phyloP scores from a whole-genome alignment of 2,797 vertebrate genomes.

The Eulemur mongoz region DNA sequence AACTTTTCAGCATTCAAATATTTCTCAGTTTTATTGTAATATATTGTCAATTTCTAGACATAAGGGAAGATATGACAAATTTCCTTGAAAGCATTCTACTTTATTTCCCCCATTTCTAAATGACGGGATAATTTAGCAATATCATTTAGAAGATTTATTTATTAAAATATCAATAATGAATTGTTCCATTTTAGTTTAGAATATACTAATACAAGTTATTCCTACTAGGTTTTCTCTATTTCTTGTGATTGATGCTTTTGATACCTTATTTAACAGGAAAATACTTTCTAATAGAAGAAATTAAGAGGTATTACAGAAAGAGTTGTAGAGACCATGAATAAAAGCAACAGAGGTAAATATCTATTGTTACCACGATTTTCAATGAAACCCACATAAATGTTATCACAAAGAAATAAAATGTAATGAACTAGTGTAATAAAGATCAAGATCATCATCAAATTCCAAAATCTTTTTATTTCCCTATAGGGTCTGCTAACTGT shows the following conservation, averaged over 20 bases:
- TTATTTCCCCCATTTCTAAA: conserved; percentile 54
- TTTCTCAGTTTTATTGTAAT: conserved; percentile 17
- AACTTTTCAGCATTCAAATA: conserved; percentile 40
- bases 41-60: not conserved
- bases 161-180: conserved; percentile 26
- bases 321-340: conserved; percentile 39
- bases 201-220: conserved; percentile 50
- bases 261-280: conserved; percentile 64
- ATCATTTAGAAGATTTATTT: conserved; percentile 60
- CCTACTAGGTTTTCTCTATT: conserved; percentile 63
- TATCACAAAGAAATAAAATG: conserved; percentile 32
- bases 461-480: not conserved
- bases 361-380: conserved; percentile 33
- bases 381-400: conserved; percentile 27
- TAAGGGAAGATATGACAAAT: conserved; percentile 28
- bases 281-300: conserved; percentile 63
- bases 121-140: conserved; percentile 69
- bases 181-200: conserved; percentile 43
- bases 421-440: not conserved
- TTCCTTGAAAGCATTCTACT: conserved; percentile 48
- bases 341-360: conserved; percentile 36
- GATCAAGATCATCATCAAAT: not conserved
- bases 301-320: conserved; percentile 43
- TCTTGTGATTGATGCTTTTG: conserved; percentile 61
- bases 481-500: not conserved